Evolutionary conservation across 2,888 invertebrate species (phyloP).

Genomic region (Leistus spinibarbis): DNA sequence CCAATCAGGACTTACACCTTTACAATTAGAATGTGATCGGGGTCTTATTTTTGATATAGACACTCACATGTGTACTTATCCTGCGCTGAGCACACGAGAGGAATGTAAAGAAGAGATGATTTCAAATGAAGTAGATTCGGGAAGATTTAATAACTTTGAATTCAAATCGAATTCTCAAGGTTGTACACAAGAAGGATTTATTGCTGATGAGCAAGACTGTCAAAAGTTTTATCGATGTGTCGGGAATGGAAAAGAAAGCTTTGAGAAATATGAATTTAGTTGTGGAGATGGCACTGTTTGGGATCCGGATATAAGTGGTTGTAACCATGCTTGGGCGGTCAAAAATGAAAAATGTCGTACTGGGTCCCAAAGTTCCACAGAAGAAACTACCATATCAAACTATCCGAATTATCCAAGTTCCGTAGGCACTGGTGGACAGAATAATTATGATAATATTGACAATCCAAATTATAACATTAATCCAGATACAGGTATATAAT

Average conservation of each 20-base stretch:
- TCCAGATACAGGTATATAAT: background rate
- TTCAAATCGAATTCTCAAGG: background rate
- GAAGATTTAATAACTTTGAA: background rate
- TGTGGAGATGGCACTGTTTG: slow-evolving; percentile 81
- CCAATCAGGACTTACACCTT: slow-evolving; percentile 47
- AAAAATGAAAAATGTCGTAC: slow-evolving; percentile 3
- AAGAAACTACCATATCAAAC: background rate
- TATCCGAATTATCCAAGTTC: background rate
- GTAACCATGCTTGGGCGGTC: slow-evolving; percentile 64
- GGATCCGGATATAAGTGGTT: slow-evolving; percentile 71
- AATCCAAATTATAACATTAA: background rate
- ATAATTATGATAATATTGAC: background rate
- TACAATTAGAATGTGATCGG: slow-evolving; percentile 69
- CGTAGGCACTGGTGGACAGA: background rate
- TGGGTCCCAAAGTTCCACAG: background rate
- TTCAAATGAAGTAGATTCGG: slow-evolving; percentile 19
- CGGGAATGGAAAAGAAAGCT: slow-evolving; percentile 62
- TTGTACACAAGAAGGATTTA: slow-evolving; percentile 17
- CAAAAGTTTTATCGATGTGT: slow-evolving; percentile 47
- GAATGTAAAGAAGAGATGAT: slow-evolving; percentile 63
- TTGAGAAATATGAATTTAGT: slow-evolving; percentile 70
- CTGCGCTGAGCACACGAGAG: slow-evolving; percentile 66
- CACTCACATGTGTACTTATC: slow-evolving; percentile 73
- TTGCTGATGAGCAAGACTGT: slow-evolving; percentile 33
- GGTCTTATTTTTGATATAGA: slow-evolving; percentile 80